Percentiles rank a stretch among this genome's conserved stretches.
Evolutionary conservation across 2,888 invertebrate genomes (phyloP).

Genomic region (Geophilus truncorum): DNA sequence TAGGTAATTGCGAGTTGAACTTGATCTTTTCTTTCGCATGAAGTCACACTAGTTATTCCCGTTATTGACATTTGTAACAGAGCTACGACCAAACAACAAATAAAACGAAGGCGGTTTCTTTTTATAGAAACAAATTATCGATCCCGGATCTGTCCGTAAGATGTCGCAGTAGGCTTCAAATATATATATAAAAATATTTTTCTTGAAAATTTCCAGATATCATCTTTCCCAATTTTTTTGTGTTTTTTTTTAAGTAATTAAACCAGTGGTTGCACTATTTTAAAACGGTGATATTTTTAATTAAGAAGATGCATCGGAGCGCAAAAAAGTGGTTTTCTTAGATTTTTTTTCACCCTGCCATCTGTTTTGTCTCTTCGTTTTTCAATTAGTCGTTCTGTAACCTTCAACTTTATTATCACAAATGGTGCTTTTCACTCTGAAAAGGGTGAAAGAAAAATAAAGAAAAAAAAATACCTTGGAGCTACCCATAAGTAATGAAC

Average conservation of each 20-base stretch:
- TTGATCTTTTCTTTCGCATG: background rate
- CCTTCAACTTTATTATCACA: slow-evolving; percentile 13
- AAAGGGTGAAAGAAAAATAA: background rate
- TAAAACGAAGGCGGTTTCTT: slow-evolving; percentile 8
- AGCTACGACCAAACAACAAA: background rate
- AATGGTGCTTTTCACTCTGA: slow-evolving; percentile 15
- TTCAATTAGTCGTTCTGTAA: background rate
- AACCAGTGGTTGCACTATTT: background rate
- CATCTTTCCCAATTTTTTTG: too few relatives aligned
- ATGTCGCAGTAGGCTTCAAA: slow-evolving; percentile 8
- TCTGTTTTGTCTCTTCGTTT: background rate
- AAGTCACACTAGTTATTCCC: slow-evolving; percentile 5
- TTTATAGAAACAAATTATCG: slow-evolving; percentile 27
- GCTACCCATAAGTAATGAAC: slow-evolving; percentile 8
- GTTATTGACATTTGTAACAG: slow-evolving; percentile 18
- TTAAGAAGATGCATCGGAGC: background rate
- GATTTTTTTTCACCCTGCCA: background rate
- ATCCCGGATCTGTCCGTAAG: slow-evolving; percentile 17
- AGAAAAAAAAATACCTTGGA: background rate
- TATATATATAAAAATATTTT: background rate
- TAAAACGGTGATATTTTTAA: background rate
- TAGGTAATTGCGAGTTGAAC: background rate
- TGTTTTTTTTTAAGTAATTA: too few relatives aligned
- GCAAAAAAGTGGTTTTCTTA: background rate
- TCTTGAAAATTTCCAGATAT: too few relatives aligned